Evolutionary conservation across 2,113 vertebrate genomes (phyloP).

Genomic region (Emydura subglobosa): DNA sequence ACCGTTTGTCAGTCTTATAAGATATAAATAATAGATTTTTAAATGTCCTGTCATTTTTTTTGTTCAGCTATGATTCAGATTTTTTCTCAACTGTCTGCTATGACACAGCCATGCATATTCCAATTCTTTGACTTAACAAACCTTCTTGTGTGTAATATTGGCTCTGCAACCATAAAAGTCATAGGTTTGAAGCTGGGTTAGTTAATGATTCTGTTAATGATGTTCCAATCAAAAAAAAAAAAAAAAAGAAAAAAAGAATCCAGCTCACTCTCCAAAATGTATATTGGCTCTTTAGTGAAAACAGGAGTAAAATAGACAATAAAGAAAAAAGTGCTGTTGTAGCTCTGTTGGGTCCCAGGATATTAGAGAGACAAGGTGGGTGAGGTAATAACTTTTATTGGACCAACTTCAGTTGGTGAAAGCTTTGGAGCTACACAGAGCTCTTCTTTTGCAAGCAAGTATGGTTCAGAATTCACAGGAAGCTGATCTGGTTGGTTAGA

Average conservation of each 20-base stretch:
- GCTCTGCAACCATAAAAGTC: background rate
- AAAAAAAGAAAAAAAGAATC: background rate
- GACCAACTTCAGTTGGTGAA: background rate
- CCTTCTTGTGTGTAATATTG: background rate
- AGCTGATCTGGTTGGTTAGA: background rate
- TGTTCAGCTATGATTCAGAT: background rate
- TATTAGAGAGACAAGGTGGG: background rate
- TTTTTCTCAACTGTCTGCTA: background rate
- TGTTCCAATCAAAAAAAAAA: background rate
- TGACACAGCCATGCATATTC: background rate
- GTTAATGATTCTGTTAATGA: background rate
- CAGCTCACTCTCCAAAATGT: background rate
- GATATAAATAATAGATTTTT: background rate
- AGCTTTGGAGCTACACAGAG: background rate
- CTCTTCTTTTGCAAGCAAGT: background rate
- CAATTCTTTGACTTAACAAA: background rate
- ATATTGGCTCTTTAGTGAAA: background rate
- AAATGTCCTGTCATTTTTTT: background rate
- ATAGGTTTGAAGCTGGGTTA: background rate
- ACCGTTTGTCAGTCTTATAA: background rate
- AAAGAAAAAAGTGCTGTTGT: background rate
- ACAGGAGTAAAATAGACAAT: background rate
- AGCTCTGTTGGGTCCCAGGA: background rate
- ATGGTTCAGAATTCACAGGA: background rate
- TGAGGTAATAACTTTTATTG: background rate